Evolutionary conservation across 92 coral and sea anemone genomes (phyloP).

Genomic region (Parazoanthus atlanticus): DNA sequence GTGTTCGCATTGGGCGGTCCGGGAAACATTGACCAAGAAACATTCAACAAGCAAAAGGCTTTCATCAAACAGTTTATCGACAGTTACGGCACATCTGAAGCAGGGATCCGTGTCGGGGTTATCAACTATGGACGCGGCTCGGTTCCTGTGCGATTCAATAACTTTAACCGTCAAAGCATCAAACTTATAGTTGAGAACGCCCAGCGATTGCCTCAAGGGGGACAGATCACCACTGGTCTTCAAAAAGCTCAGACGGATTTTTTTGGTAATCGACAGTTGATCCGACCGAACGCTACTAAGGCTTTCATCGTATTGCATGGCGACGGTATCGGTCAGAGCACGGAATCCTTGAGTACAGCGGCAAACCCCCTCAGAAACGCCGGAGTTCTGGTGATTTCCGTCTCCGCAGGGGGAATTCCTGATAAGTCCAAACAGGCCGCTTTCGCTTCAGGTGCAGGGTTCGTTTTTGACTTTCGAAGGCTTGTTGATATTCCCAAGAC

Average conservation of each 20-base stretch:
- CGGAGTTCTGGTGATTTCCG: slow-evolving; percentile 79
- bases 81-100: slow-evolving; percentile 69
- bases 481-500: slow-evolving; percentile 63
- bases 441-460: slow-evolving; percentile 79
- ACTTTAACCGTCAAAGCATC: slow-evolving; percentile 67
- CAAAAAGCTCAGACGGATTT: slow-evolving; percentile 57
- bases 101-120: slow-evolving; percentile 76
- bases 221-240: slow-evolving; percentile 69
- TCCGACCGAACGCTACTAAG: slow-evolving; percentile 73
- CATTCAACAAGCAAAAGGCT: slow-evolving; percentile 83
- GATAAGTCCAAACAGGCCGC: slow-evolving; percentile 46
- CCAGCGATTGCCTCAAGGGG: slow-evolving; percentile 53
- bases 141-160: slow-evolving; percentile 70
- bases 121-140: slow-evolving; percentile 73
- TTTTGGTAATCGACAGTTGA: slow-evolving; percentile 54
- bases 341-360: slow-evolving; percentile 52
- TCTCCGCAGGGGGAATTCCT: slow-evolving; percentile 77
- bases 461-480: slow-evolving; percentile 60
- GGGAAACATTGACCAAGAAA: slow-evolving; percentile 61
- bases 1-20: slow-evolving; percentile 91
- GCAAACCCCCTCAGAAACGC: slow-evolving; percentile 62
- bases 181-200: slow-evolving; percentile 69
- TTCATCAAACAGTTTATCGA: slow-evolving; percentile 88
- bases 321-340: slow-evolving; percentile 53
- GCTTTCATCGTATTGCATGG: slow-evolving; percentile 85